Evolutionary conservation across 1,140 invertebrate species (phyloP).

Genomic region (Monomorium pharaonis): DNA sequence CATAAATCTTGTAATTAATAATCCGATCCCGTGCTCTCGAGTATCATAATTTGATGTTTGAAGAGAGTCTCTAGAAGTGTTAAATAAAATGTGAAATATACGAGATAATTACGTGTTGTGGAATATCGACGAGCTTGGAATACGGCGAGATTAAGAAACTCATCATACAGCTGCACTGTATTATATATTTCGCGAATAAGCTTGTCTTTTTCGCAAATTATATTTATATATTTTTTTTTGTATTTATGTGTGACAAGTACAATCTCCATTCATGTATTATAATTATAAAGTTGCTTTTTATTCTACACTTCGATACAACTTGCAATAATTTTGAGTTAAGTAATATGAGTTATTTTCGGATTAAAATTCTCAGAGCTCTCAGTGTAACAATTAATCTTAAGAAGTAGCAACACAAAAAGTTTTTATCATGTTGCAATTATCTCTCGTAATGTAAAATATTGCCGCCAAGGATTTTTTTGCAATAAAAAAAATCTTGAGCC

Average conservation of each 20-base stretch:
- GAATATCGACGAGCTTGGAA: not conserved
- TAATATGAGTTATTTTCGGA: not conserved
- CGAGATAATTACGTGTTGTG: not conserved
- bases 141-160: slow-evolving; percentile 1
- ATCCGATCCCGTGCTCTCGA: not conserved
- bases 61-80: slow-evolving; percentile 1
- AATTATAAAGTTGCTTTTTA: not conserved
- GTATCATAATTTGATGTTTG: not conserved
- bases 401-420: not conserved
- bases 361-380: not conserved
- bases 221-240: not conserved
- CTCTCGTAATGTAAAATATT: not conserved
- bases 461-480: not conserved
- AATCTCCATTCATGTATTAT: not conserved
- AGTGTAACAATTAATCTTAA: not conserved
- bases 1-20: slow-evolving; percentile 1
- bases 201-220: not conserved
- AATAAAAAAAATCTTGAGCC: not conserved
- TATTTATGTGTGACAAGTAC: not conserved
- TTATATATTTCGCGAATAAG: not conserved
- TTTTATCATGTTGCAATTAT: not conserved
- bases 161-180: not conserved
- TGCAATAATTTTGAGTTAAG: not conserved
- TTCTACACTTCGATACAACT: not conserved
- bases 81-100: slow-evolving; percentile 12